These are phyloP conservation scores for Calypte anna DNA, from an alignment of 2,113 vertebrate species.

Conservation along the genomic window DNA sequence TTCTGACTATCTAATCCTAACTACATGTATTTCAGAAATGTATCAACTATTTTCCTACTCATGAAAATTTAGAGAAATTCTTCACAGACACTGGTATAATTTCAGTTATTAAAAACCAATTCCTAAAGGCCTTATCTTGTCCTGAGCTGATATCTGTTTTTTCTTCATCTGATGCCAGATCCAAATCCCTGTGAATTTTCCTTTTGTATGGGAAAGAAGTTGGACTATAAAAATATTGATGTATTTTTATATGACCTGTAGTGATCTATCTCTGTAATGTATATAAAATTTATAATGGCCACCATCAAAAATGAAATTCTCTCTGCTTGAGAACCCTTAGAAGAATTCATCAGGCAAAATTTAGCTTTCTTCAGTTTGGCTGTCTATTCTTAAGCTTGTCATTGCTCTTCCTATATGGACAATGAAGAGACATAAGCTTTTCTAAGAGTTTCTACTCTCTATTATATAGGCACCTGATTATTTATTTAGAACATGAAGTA, in stretches of 20 bases:
- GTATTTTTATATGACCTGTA: not conserved
- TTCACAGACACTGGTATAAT: not conserved
- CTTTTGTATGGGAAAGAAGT: not conserved
- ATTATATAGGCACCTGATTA: not conserved
- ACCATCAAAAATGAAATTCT: not conserved
- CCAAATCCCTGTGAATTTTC: not conserved
- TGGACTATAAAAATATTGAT: not conserved
- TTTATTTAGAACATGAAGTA: not conserved
- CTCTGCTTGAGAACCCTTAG: not conserved
- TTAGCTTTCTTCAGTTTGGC: not conserved
- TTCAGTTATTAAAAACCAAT: not conserved
- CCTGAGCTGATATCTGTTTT: accelerated
- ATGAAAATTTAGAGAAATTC: not conserved
- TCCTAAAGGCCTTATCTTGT: not conserved
- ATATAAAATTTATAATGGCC: not conserved
- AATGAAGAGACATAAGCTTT: not conserved
- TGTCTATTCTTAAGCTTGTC: not conserved
- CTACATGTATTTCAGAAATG: not conserved
- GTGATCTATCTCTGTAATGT: not conserved
- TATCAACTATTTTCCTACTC: not conserved
- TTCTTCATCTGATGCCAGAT: not conserved
- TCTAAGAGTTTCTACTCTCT: not conserved
- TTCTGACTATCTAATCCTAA: not conserved
- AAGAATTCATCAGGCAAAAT: not conserved
- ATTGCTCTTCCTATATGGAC: not conserved